Conservation (phyloP, 2,113 vertebrate species). For the Capricornis sumatraensis region DNA sequence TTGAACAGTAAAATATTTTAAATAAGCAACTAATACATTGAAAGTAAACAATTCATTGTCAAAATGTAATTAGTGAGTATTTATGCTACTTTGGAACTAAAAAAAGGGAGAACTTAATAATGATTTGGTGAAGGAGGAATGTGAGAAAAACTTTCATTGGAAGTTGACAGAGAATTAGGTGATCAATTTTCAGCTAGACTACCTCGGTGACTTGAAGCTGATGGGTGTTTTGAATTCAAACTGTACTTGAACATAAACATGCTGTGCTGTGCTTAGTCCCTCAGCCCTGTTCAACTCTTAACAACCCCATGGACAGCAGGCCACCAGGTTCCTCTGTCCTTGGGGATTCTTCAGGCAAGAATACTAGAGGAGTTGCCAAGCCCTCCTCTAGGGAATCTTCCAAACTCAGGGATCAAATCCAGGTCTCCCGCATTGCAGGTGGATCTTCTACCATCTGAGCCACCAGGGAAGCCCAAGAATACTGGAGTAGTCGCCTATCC, state of each 20-base stretch:
- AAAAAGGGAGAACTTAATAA: not conserved
- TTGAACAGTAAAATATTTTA: not conserved
- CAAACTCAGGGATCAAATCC: not conserved
- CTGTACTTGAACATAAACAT: not conserved
- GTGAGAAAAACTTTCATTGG: not conserved
- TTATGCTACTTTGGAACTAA: not conserved
- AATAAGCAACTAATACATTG: not conserved
- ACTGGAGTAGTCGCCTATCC: not conserved
- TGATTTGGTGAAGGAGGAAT: not conserved
- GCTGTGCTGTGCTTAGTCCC: not conserved
- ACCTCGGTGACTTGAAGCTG: not conserved
- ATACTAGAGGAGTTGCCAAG: not conserved
- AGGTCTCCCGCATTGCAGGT: fast-evolving
- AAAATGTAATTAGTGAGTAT: not conserved
- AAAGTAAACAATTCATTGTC: not conserved
- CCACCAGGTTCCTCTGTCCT: not conserved
- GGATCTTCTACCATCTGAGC: not conserved
- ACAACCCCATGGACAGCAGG: not conserved
- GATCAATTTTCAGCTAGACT: not conserved
- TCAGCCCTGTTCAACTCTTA: not conserved
- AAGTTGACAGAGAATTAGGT: not conserved
- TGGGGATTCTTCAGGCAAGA: not conserved
- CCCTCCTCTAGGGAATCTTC: not conserved
- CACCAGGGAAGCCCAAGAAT: not conserved
- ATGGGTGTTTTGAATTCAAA: not conserved